Conservation (phyloP, 2,888 invertebrate genomes). For the Mechanitis mazaeus region DNA sequence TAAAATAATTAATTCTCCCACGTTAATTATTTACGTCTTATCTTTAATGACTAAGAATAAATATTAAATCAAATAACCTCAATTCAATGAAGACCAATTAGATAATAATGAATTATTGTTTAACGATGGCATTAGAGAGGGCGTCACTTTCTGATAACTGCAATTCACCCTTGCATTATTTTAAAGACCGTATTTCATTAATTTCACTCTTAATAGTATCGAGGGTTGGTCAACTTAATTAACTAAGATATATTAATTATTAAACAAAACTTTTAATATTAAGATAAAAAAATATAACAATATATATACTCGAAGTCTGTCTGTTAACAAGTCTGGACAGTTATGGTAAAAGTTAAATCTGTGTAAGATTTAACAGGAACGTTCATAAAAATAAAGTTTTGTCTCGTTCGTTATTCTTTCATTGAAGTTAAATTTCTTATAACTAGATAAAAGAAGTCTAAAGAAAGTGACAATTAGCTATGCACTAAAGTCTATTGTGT, state of each 20-base stretch:
- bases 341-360: slow-evolving; percentile 7
- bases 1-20: not conserved
- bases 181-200: not conserved
- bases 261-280: not conserved
- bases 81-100: not conserved
- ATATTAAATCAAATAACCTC: not conserved
- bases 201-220: not conserved
- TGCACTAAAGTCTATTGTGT: slow-evolving; percentile 54
- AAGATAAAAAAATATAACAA: too few species aligned
- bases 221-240: not conserved
- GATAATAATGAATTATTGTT: not conserved
- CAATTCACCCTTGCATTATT: not conserved
- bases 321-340: not conserved
- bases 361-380: slow-evolving; percentile 29
- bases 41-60: not conserved
- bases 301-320: not conserved
- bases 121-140: not conserved
- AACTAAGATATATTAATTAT: not conserved
- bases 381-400: slow-evolving; percentile 2
- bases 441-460: slow-evolving; percentile 43
- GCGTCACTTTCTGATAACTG: not conserved
- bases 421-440: slow-evolving; percentile 33
- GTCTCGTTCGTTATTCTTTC: slow-evolving; percentile 31
- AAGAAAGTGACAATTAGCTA: slow-evolving; percentile 63
- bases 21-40: not conserved